phyloP scores from a whole-genome alignment of 2,888 invertebrate species.

The Himalopsyche kuldschensis region DNA sequence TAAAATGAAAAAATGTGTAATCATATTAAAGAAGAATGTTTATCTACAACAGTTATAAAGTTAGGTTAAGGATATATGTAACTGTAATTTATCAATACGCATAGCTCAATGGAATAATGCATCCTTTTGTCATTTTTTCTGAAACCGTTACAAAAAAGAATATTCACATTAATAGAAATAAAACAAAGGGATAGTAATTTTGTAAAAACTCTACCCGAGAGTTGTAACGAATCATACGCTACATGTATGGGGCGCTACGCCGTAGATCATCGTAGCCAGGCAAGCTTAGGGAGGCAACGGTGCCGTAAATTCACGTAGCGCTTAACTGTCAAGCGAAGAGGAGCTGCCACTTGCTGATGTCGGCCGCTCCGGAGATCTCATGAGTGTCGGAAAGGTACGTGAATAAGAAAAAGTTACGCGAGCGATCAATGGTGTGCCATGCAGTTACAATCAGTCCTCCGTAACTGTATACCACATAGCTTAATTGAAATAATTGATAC shows the following conservation, averaged over 20 bases:
- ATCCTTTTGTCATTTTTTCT: neutral
- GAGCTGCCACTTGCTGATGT: constrained; percentile 18
- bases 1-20: neutral
- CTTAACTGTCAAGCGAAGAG: constrained; percentile 9
- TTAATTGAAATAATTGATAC: no score
- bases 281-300: neutral
- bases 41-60: no score
- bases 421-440: neutral
- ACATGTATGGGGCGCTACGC: constrained; percentile 6
- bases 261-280: constrained; percentile 6
- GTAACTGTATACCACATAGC: no score
- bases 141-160: neutral
- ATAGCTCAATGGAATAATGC: neutral
- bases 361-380: neutral
- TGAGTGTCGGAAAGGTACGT: neutral
- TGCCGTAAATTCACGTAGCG: constrained; percentile 25
- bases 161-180: neutral
- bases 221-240: neutral
- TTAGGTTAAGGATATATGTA: no score
- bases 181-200: neutral
- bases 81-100: neutral
- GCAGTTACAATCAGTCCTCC: neutral
- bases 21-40: no score
- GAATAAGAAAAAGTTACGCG: neutral
- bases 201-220: neutral